phyloP scores from a whole-genome alignment of 1,140 invertebrate species.

The Conopomorpha cramerella region DNA sequence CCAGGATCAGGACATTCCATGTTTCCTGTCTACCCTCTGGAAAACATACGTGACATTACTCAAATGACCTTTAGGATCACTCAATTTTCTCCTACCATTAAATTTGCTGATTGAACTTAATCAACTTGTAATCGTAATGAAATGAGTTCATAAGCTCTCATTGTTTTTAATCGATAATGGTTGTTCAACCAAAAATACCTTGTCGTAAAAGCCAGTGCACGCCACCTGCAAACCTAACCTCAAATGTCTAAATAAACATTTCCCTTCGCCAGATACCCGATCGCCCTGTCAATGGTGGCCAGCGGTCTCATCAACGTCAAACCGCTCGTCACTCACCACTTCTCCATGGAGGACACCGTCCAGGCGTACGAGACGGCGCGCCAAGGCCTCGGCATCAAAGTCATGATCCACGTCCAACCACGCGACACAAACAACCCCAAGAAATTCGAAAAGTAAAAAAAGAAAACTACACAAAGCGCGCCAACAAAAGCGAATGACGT shows the following conservation, averaged over 20 bases:
- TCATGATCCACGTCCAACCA: slow-evolving; percentile 83
- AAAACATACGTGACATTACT: too few species aligned
- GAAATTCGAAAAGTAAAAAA: not conserved
- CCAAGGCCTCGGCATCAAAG: slow-evolving; percentile 78
- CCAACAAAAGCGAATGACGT: slow-evolving; percentile 1
- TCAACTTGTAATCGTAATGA: too few species aligned
- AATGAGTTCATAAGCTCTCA: too few species aligned
- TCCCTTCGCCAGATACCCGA: slow-evolving; percentile 70
- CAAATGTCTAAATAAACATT: not conserved
- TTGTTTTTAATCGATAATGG: too few species aligned
- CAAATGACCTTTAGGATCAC: too few species aligned
- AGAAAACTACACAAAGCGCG: slow-evolving; percentile 1
- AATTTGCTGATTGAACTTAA: too few species aligned
- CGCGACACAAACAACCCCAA: slow-evolving; percentile 28
- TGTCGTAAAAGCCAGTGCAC: too few species aligned
- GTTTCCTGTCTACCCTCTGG: too few species aligned
- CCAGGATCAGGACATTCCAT: too few species aligned
- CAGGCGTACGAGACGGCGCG: slow-evolving; percentile 86
- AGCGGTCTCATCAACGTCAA: slow-evolving; percentile 83
- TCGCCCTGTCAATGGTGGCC: slow-evolving; percentile 81
- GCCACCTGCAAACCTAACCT: not conserved
- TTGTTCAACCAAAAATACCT: too few species aligned
- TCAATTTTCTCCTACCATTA: too few species aligned
- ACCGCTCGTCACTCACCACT: slow-evolving; percentile 88
- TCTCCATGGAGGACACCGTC: slow-evolving; percentile 76